Conservation (phyloP, 1,140 invertebrate genomes). For the Scaptodrosophila lebanonensis region DNA sequence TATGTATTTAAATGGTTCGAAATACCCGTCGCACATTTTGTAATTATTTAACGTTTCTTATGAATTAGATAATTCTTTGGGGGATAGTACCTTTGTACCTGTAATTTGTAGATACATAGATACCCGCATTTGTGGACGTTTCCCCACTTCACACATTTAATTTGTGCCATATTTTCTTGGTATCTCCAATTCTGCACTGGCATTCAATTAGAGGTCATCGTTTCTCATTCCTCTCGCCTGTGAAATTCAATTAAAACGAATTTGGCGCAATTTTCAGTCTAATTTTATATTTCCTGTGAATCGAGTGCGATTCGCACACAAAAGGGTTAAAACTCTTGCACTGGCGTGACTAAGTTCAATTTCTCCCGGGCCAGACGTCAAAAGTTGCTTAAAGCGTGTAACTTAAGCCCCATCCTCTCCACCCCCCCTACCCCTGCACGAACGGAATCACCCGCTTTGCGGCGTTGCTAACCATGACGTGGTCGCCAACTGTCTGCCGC, state of each 20-base stretch:
- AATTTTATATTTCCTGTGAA: slow-evolving; percentile 62
- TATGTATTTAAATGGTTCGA: too few species aligned
- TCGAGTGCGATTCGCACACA: slow-evolving; percentile 31
- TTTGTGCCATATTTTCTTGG: slow-evolving; percentile 32
- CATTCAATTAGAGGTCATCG: slow-evolving; percentile 54
- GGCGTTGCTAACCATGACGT: slow-evolving; percentile 19
- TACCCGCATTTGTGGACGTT: too few species aligned
- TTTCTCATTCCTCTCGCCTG: too few species aligned
- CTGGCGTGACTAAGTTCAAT: slow-evolving; percentile 65
- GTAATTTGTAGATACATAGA: too few species aligned
- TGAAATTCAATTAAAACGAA: slow-evolving; percentile 42
- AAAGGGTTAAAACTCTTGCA: slow-evolving; percentile 59
- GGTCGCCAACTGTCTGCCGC: slow-evolving; percentile 43
- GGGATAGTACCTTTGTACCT: too few species aligned
- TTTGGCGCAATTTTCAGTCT: slow-evolving; percentile 58
- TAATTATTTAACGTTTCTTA: too few species aligned
- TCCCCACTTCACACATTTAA: slow-evolving; percentile 11
- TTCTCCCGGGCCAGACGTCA: slow-evolving; percentile 42
- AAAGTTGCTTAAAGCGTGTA: slow-evolving; percentile 27
- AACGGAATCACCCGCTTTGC: too few species aligned
- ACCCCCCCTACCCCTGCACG: slow-evolving; percentile 2
- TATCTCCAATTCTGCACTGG: too few species aligned
- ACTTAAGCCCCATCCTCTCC: not conserved
- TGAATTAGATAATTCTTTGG: too few species aligned
- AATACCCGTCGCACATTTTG: too few species aligned